phyloP scores from a whole-genome alignment of 2,888 invertebrate species.

The Sceliomorpha sp. region DNA sequence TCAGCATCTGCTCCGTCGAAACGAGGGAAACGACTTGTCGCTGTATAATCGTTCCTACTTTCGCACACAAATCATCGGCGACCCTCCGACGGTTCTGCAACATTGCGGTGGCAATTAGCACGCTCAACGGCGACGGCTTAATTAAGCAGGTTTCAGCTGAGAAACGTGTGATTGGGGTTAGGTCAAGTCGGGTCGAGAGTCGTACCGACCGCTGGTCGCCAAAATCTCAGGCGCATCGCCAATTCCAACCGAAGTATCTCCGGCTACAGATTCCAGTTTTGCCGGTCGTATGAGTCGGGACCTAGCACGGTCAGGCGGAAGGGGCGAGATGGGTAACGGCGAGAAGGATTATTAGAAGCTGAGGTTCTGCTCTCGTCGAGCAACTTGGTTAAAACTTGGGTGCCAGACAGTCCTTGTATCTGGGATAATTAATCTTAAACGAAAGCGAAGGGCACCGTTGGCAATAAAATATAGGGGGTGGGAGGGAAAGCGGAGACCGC shows the following conservation, averaged over 20 bases:
- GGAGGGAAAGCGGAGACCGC: not conserved
- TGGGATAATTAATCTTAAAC: conserved; percentile 63
- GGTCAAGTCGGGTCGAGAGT: conserved; percentile 51
- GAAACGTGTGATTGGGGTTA: conserved; percentile 49
- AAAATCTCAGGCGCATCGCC: conserved; percentile 40
- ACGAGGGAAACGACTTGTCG: conserved; percentile 50
- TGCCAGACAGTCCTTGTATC: conserved; percentile 45
- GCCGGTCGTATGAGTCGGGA: conserved; percentile 5
- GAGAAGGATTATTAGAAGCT: conserved; percentile 62
- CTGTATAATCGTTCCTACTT: conserved; percentile 54
- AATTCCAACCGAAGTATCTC: conserved; percentile 21
- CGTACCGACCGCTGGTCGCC: conserved; percentile 42
- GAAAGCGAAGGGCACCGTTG: conserved; percentile 47
- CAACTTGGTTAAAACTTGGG: conserved; percentile 55
- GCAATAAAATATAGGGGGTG: conserved; percentile 21
- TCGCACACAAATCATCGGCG: conserved; percentile 54
- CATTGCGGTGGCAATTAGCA: conserved; percentile 58
- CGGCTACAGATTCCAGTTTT: conserved; percentile 28
- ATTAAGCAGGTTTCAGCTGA: conserved; percentile 55
- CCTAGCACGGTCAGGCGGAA: conserved; percentile 14
- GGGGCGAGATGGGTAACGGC: conserved; percentile 34
- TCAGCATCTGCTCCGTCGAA: conserved; percentile 17
- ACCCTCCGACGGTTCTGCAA: conserved; percentile 39
- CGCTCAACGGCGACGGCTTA: conserved; percentile 56
- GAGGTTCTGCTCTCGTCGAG: conserved; percentile 57